Conservation (phyloP, 2,797 vertebrate genomes). For the Thalassophryne amazonica region DNA sequence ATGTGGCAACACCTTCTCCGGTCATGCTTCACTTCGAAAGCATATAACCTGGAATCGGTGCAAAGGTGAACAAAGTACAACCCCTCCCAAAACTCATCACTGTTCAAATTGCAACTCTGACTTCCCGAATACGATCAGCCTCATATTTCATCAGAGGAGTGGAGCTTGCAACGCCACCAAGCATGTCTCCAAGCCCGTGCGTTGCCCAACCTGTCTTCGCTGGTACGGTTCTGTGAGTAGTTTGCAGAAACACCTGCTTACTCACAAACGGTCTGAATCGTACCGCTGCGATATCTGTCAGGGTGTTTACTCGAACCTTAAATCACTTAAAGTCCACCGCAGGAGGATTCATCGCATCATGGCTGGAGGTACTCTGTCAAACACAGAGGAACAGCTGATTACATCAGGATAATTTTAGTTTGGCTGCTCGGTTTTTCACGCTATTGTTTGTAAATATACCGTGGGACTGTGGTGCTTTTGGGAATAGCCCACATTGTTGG, state of each 20-base stretch:
- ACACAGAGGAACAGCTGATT: conserved; percentile 32
- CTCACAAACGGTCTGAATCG: conserved; percentile 70
- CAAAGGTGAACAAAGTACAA: conserved; percentile 48
- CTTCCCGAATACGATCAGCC: conserved; percentile 70
- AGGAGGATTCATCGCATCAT: conserved; percentile 73
- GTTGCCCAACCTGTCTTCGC: conserved; percentile 77
- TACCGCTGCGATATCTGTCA: conserved; percentile 74
- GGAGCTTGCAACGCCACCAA: conserved; percentile 74
- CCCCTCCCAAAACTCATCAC: conserved; percentile 46
- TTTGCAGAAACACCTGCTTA: conserved; percentile 77
- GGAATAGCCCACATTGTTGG: neutral
- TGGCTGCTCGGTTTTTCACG: neutral
- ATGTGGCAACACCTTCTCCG: conserved; percentile 74
- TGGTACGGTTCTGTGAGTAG: conserved; percentile 75
- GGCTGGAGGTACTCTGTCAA: conserved; percentile 44
- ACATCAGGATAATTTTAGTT: conserved; percentile 19
- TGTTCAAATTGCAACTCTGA: conserved; percentile 74
- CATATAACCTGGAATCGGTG: conserved; percentile 76
- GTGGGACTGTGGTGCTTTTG: neutral
- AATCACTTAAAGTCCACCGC: conserved; percentile 78
- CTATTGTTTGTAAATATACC: neutral
- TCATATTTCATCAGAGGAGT: conserved; percentile 74
- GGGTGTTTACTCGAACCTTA: conserved; percentile 65
- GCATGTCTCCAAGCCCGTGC: conserved; percentile 72
- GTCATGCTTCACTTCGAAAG: conserved; percentile 70